Evolutionary conservation across 1,140 invertebrate species (phyloP), one percentile per base, ranked within the genome.

Genomic region (Zaprionus africanus): DNA sequence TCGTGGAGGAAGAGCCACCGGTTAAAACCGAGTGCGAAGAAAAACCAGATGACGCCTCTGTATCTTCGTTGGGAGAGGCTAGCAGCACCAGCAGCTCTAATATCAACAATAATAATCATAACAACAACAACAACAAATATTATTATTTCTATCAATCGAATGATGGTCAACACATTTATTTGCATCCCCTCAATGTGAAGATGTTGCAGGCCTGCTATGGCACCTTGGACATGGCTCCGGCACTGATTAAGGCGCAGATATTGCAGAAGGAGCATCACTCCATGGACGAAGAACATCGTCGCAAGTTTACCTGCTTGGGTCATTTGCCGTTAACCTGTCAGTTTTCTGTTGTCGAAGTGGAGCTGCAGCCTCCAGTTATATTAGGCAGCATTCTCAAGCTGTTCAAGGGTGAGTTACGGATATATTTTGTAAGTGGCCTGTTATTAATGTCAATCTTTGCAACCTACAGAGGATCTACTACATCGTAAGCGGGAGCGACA

Each of bases 111-210:
- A 67, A 73, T 9, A 63, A 36, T 93, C 46, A 75, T 92, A 64
- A 73, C 90, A 70, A 17, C 34, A 57, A 24, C 51, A 67, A 22
- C 36, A 67, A 34, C 38, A 96, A 95, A 93, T 95, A 94, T 80
- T 97, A 96, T 93, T 97, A 97, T 90, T 98, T 98, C 92, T 98
- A 98, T 93, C 97, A 98, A 95, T 97, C 96, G 66, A 94, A 94
- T 38, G 97, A 98, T 94, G 98, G 98, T 1, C 98, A 99, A 92
- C 96, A 98, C 90, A 95, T 99, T 28, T 99, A 98, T 93, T 93
- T 99, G 54, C 97, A 99, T 93, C 96, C 97, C 4, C 92, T 99
- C 76, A 99, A 99, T 93, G 95, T 97, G 3, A 96, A 96, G 59
- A 98, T 99, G 95, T 92, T 99, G 73, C 96, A 97, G 85, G 95